Conservation (phyloP, 2,797 vertebrate genomes). For the Acridotheres tristis region DNA sequence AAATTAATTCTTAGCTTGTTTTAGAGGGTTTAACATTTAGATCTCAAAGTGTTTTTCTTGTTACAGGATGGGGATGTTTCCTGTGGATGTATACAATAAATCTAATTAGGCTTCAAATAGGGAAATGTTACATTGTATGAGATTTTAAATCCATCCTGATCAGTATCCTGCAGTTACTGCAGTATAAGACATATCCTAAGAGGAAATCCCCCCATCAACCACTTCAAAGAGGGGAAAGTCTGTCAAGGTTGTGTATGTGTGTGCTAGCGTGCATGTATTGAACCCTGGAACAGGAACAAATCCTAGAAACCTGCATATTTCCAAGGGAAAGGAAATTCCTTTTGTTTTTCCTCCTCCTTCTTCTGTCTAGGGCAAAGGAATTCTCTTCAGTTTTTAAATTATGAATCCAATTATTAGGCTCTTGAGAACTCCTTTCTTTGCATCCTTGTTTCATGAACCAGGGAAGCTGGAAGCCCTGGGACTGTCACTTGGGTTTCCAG, state of each 20-base stretch:
- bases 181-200: slow-evolving; percentile 28
- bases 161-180: slow-evolving; percentile 13
- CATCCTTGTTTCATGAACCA: neutral
- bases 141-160: slow-evolving; percentile 29
- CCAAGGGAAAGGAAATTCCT: slow-evolving; percentile 41
- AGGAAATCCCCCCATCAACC: slow-evolving; percentile 45
- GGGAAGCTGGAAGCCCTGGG: neutral
- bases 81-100: slow-evolving; percentile 55
- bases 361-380: neutral
- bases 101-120: slow-evolving; percentile 24
- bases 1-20: neutral
- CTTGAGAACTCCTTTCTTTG: neutral
- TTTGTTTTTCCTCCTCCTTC: neutral
- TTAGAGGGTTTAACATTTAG: neutral
- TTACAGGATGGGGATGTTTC: slow-evolving; percentile 47
- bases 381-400: neutral
- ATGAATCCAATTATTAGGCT: neutral
- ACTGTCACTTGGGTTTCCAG: neutral
- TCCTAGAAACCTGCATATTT: neutral
- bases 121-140: slow-evolving; percentile 14
- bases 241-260: neutral
- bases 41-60: slow-evolving; percentile 11
- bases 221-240: slow-evolving; percentile 35
- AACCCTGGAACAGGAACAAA: slow-evolving; percentile 44
- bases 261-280: neutral